Evolutionary conservation across 2,113 vertebrate species (phyloP).

Genomic region (Lota lota): DNA sequence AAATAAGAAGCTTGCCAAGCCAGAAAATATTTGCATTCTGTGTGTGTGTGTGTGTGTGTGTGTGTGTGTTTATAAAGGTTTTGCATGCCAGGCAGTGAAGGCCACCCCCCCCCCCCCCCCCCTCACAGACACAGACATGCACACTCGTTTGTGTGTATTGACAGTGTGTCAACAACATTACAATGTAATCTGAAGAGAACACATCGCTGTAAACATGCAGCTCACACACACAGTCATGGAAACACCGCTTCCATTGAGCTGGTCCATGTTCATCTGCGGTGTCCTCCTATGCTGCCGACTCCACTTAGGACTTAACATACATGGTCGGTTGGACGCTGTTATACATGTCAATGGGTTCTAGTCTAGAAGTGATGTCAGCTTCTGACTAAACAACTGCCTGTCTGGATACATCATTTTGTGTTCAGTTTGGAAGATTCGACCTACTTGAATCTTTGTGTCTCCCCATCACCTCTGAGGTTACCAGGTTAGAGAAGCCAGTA

Average conservation of each 20-base stretch:
- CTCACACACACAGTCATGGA: constrained; percentile 19
- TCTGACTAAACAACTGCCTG: too few species aligned
- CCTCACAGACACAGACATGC: constrained; percentile 16
- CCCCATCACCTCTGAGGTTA: not conserved
- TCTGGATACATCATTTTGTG: too few species aligned
- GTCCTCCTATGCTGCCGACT: too few species aligned
- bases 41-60: constrained; percentile 25
- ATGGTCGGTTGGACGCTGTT: too few species aligned
- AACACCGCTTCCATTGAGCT: constrained; percentile 23
- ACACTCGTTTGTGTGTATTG: constrained; percentile 6
- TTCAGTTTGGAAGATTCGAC: too few species aligned
- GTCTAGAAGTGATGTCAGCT: too few species aligned
- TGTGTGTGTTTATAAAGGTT: not conserved
- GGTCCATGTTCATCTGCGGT: not conserved
- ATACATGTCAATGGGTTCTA: too few species aligned
- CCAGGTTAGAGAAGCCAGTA: too few species aligned
- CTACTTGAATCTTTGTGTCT: too few species aligned
- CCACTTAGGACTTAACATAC: too few species aligned
- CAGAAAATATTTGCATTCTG: constrained; percentile 36
- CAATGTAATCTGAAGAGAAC: constrained; percentile 25
- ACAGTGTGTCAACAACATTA: constrained; percentile 26
- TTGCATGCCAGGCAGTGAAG: too few species aligned
- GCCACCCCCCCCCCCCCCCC: constrained; percentile 3
- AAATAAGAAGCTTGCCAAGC: constrained; percentile 33
- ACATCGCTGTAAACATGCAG: constrained; percentile 18